These are phyloP conservation scores for Drosophila asahinai DNA, from an alignment of 1,140 invertebrate species.

Conservation along the genomic window DNA sequence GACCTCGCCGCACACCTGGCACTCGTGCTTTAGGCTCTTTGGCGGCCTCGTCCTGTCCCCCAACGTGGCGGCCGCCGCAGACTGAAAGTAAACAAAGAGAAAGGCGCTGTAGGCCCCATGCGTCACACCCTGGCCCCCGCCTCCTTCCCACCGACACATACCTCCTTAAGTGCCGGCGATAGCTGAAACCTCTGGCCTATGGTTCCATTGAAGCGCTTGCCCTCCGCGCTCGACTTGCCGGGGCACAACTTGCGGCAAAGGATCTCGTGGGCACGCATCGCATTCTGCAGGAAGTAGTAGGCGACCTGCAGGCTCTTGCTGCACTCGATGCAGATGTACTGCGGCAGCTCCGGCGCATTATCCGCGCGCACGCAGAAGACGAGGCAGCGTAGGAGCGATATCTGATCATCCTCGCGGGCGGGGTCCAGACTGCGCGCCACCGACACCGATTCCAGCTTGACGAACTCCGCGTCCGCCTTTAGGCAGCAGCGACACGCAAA, in stretches of 20 bases:
- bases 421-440: constrained; percentile 30
- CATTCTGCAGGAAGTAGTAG: constrained; percentile 74
- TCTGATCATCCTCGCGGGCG: constrained; percentile 25
- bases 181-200: constrained; percentile 15
- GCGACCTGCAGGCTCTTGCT: constrained; percentile 70
- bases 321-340: constrained; percentile 71
- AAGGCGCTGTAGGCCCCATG: constrained; percentile 3
- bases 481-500: constrained; percentile 77
- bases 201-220: constrained; percentile 41
- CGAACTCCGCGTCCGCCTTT: constrained; percentile 65
- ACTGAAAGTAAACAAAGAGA: constrained; percentile 8
- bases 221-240: constrained; percentile 2
- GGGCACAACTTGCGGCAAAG: constrained; percentile 63
- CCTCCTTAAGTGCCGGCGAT: constrained; percentile 9
- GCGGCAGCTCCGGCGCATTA: constrained; percentile 64
- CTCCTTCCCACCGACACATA: constrained; percentile 9
- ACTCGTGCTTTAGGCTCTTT: constrained; percentile 53
- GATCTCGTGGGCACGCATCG: constrained; percentile 69
- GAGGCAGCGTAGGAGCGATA: constrained; percentile 64
- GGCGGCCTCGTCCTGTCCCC: constrained; percentile 3
- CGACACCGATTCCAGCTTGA: constrained; percentile 63
- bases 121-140: background rate
- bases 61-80: background rate
- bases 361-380: constrained; percentile 65
- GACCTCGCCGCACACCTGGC: constrained; percentile 62